phyloP scores from a whole-genome alignment of 2,888 invertebrate genomes.

The Limnephilus auricula region DNA sequence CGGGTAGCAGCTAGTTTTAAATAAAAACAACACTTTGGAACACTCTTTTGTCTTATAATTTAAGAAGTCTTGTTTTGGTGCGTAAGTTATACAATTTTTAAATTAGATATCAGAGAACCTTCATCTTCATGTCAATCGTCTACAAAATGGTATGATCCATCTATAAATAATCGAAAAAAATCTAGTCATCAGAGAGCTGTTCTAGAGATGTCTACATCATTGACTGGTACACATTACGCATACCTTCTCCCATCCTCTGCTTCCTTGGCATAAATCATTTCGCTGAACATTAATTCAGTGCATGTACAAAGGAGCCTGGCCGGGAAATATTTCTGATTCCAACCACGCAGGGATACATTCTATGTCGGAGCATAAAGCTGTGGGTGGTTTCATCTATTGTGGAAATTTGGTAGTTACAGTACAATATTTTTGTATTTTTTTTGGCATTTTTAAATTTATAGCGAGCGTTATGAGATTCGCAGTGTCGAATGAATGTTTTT shows the following conservation, averaged over 20 bases:
- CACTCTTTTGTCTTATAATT: too few relatives aligned
- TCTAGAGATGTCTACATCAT: background rate
- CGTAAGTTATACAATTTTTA: too few relatives aligned
- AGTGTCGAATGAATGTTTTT: background rate
- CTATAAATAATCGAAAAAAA: too few relatives aligned
- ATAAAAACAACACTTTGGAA: too few relatives aligned
- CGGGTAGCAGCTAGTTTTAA: too few relatives aligned
- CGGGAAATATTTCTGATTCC: background rate
- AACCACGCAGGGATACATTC: background rate
- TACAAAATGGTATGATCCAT: background rate
- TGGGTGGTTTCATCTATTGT: background rate
- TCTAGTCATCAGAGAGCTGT: background rate
- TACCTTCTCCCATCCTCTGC: background rate
- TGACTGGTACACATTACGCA: background rate
- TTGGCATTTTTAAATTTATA: background rate
- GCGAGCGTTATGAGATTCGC: background rate
- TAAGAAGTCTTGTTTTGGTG: too few relatives aligned
- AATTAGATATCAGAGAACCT: too few relatives aligned
- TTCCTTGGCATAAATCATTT: slow-evolving; percentile 5
- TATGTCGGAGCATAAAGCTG: background rate
- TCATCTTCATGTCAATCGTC: too few relatives aligned
- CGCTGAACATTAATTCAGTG: background rate
- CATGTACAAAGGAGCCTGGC: background rate
- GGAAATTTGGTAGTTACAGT: background rate
- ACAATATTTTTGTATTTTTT: background rate